Percentiles rank a stretch among this genome's conserved stretches.
Conservation (phyloP, 2,797 vertebrate species). For the Myripristis murdjan region DNA sequence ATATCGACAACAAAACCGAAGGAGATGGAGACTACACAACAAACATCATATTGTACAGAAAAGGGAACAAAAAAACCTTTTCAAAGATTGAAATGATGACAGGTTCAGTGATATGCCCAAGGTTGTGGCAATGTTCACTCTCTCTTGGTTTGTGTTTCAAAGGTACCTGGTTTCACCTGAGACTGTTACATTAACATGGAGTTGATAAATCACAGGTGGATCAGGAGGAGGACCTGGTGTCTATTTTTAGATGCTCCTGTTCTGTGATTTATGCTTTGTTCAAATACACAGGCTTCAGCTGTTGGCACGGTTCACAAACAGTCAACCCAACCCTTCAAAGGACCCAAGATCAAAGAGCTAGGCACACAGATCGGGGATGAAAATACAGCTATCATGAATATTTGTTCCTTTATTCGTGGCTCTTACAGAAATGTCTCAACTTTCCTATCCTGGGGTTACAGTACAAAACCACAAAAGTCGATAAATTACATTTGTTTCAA, state of each 20-base stretch:
- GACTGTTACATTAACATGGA: slow-evolving; percentile 37
- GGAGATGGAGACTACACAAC: background rate
- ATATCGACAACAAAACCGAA: background rate
- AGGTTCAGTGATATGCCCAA: background rate
- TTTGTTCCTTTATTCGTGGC: slow-evolving; percentile 7
- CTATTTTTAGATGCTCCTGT: slow-evolving; percentile 71
- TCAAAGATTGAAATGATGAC: background rate
- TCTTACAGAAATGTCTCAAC: slow-evolving; percentile 31
- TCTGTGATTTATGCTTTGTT: slow-evolving; percentile 73
- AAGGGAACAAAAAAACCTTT: slow-evolving; percentile 8
- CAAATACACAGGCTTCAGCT: slow-evolving; percentile 67
- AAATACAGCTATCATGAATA: slow-evolving; percentile 27
- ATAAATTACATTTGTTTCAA: slow-evolving; percentile 16
- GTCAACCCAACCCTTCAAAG: slow-evolving; percentile 69
- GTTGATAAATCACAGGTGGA: slow-evolving; percentile 62
- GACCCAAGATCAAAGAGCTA: slow-evolving; percentile 69
- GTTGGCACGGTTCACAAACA: slow-evolving; percentile 54
- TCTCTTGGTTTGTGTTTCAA: slow-evolving; percentile 25
- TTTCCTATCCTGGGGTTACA: slow-evolving; percentile 4
- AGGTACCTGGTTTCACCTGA: slow-evolving; percentile 31
- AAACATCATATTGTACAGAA: background rate
- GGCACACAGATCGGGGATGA: slow-evolving; percentile 52
- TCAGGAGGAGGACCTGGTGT: slow-evolving; percentile 32
- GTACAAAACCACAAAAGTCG: slow-evolving; percentile 13
- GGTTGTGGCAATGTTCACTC: background rate